Evolutionary conservation across 2,113 vertebrate species (phyloP), one percentile per base, ranked within the genome.

Genomic region (Cephalopholis sonnerati): DNA sequence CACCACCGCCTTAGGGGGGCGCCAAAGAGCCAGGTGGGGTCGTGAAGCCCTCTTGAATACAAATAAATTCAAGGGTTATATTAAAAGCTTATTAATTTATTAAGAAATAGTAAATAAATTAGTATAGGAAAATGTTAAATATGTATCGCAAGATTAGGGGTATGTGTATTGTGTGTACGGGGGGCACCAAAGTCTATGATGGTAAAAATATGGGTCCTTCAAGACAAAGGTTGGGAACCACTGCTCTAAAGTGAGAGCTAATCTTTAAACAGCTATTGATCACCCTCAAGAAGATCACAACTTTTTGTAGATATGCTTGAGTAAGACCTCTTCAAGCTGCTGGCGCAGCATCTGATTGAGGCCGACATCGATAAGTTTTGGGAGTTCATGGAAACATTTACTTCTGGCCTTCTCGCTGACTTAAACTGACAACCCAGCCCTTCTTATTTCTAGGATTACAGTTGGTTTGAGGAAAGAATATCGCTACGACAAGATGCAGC

Each of bases 201-300:
- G n/a, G n/a, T n/a, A n/a, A n/a, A n/a, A n/a, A n/a, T n/a, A n/a
- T n/a, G n/a, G n/a, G n/a, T n/a, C n/a, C n/a, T n/a, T n/a, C n/a
- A n/a, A n/a, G n/a, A n/a, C n/a, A n/a, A n/a, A n/a, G n/a, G n/a
- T n/a, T n/a, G n/a, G n/a, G n/a, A n/a, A n/a, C n/a, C n/a, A n/a
- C n/a, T n/a, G 65, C 27, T 73, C 50, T 70, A 64, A 32, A 54
- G 53, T 44, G 58, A 83, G 48, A 25, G 20, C 46, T 68, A 3
- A 64, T 72, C 64, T 81, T 74, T 77, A 66, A 61, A 87, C 51
- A 77, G 39, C 11, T 53, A 88, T 75, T 67, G 82, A 88, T 73
- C 54, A 16, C 2, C 13, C 41, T 68, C 12, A 13, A 7, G 54
- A 67, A 24, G 9, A 63, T 57, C 61, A 15, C 54, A 53, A 39